Conservation (phyloP, 2,888 invertebrate species). For the Meiosimyza platycephala region DNA sequence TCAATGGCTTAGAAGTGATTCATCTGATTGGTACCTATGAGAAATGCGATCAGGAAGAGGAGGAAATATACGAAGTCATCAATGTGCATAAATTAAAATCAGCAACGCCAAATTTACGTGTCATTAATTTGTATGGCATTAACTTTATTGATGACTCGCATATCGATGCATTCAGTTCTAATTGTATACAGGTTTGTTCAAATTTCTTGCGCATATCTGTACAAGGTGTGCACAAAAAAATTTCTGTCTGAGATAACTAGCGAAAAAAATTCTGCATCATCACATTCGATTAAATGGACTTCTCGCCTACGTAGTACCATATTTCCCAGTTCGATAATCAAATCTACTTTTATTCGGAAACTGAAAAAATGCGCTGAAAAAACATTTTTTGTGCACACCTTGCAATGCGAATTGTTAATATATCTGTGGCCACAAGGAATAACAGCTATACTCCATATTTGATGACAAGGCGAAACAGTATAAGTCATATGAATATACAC, state of each 20-base stretch:
- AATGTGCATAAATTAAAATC: constrained; percentile 99
- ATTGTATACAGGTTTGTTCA: constrained; percentile 80
- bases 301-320: too few species aligned
- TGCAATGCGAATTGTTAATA: too few species aligned
- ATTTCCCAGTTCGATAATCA: too few species aligned
- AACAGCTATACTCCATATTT: too few species aligned
- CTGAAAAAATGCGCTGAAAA: constrained; percentile 60
- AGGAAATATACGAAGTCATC: constrained; percentile 98
- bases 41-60: constrained; percentile 97
- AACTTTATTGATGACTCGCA: constrained; percentile 99
- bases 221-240: too few species aligned
- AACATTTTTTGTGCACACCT: not conserved
- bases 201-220: too few species aligned
- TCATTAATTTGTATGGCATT: constrained; percentile 98
- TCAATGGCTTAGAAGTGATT: constrained; percentile 94
- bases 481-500: too few species aligned
- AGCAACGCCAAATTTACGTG: constrained; percentile 95
- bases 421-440: not conserved
- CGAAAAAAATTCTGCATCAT: too few species aligned
- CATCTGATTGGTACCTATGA: constrained; percentile 98
- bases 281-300: too few species aligned
- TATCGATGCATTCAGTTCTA: constrained; percentile 96
- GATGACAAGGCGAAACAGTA: too few species aligned
- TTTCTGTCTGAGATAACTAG: too few species aligned
- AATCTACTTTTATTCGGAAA: too few species aligned